Evolutionary conservation across 2,113 vertebrate species (phyloP), one percentile per base, ranked within the genome.

Genomic region (Chroicocephalus ridibundus): DNA sequence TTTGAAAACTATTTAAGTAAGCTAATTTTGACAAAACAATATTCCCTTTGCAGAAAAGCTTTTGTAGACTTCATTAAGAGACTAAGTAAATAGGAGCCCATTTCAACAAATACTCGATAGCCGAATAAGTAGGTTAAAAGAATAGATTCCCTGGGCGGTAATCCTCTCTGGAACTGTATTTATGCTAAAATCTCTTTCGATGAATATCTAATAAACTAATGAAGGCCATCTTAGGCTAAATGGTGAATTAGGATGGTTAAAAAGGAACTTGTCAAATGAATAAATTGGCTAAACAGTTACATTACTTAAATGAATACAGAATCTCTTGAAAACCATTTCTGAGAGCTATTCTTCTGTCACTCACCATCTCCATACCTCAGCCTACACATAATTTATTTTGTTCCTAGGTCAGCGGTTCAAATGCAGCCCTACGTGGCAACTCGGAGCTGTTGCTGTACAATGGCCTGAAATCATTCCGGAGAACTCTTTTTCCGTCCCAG

Each of bases 81-180:
- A 94, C 82, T 93, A 71, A 95, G 93, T 93, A 97, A 94, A 86
- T 78, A 95, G 0, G 6, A 85, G 84, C 95, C 83, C 57, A 38
- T 90, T 97, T 95, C 84, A 93, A 96, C 83, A 90, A 90, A 79
- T 78, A 84, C 61, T 74, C 31, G 20, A 65, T 94, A 86, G 91
- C 66, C 3, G 14, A 91, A 66, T 94, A 91, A 94, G 55, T 74
- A 58, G 55, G 58, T 86, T 94, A 95, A 95, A 95, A 92, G 81
- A 83, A 93, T 80, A 70, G 85, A 96, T 96, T 95, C 90, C 91
- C 90, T 79, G 68, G 88, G 81, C 1, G 0, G 60, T 92, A 97
- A 97, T 86, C 88, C 96, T 95, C 95, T 92, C 74, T 96, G 94
- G 96, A 96, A 92, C 97, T 78, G 87, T 93, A 93, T 95, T 96